A percentile compares a stretch with the other conserved stretches of the same genome.
Conservation (phyloP, 2,797 vertebrate genomes). For the Chelon auratus region DNA sequence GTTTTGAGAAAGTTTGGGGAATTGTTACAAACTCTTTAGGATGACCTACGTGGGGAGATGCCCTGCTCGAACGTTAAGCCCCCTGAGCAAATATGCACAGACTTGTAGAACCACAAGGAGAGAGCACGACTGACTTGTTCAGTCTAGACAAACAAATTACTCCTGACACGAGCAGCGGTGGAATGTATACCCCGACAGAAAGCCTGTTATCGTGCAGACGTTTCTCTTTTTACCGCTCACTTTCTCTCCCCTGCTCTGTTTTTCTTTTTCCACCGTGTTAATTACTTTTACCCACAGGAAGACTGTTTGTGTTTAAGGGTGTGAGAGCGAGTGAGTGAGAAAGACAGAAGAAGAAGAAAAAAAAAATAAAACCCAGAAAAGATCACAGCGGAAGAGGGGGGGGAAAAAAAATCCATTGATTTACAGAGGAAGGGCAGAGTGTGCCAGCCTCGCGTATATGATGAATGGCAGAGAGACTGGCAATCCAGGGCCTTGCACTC, state of each 20-base stretch:
- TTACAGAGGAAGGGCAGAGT: conserved; percentile 74
- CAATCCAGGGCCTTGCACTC: conserved; percentile 61
- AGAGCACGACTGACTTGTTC: conserved; percentile 61
- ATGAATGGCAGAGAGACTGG: conserved; percentile 82
- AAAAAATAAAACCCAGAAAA: conserved; percentile 2
- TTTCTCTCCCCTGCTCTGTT: conserved; percentile 22
- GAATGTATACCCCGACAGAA: conserved; percentile 62
- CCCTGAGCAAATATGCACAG: conserved; percentile 55
- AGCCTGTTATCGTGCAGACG: conserved; percentile 47
- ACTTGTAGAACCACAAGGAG: conserved; percentile 46
- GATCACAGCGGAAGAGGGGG: conserved; percentile 40
- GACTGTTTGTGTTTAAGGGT: conserved; percentile 63
- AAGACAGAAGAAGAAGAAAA: conserved; percentile 26
- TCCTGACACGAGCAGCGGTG: conserved; percentile 64
- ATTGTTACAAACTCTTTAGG: background rate
- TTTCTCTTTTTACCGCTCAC: conserved; percentile 34
- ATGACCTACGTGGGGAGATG: conserved; percentile 20
- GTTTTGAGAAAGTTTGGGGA: conserved; percentile 7
- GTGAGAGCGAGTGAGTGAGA: conserved; percentile 53
- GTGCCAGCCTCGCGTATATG: conserved; percentile 72
- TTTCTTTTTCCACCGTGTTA: conserved; percentile 51
- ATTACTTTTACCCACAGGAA: conserved; percentile 66
- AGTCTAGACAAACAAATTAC: conserved; percentile 75
- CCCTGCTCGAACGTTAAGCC: conserved; percentile 31
- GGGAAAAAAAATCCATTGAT: conserved; percentile 68